Base-by-base conservation (phyloP, 2,113 vertebrate genomes). In the Delphinus delphis region DNA sequence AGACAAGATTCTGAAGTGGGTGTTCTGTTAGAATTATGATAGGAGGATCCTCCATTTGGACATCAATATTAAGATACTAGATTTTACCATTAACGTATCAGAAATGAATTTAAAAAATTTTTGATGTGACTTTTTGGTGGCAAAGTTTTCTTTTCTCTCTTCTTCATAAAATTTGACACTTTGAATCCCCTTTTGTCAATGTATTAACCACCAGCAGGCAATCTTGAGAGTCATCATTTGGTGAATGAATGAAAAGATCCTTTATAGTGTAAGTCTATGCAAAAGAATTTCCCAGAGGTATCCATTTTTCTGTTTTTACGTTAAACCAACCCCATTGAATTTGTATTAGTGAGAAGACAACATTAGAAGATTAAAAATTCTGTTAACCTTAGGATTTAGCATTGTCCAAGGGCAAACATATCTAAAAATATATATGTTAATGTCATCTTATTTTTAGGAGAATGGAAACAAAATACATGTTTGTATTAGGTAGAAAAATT, bases 71-170 rank as follows among this genome's bases (percentile, higher is more conserved):
- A 82, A 96, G 92, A 70, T 80, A 73, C 80, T 92, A 55, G 65
- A 50, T 95, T 95, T 95, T 89, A 91, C 33, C 82, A 90, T 96
- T 96, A 93, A 93, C 87, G 97, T 97, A 98, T 97, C 73, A 97
- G 83, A 97, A 97, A 90, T 96, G 89, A 95, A 92, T 95, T 97
- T 62, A 87, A 73, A 68, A 88, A 92, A 68, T 87, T 95, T 76
- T 95, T 80, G 63, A 81, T 93, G 63, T 65, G 47, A 77, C 63
- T 97, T 95, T 97, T 96, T 92, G 84, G 73, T 93, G 81, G 44
- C 83, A 20, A 96, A 73, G 76, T 0, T 89, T 97, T 97, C 74
- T 89, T 95, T 96, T 88, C 41, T 89, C 17, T 94, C 58, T 95
- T 95, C 62, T 94, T 92, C 73, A 73, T 92, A 93, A 97, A 77